These are phyloP conservation scores for Nemotelus nigrinus DNA, from an alignment of 2,888 invertebrate genomes.

Conservation along the genomic window DNA sequence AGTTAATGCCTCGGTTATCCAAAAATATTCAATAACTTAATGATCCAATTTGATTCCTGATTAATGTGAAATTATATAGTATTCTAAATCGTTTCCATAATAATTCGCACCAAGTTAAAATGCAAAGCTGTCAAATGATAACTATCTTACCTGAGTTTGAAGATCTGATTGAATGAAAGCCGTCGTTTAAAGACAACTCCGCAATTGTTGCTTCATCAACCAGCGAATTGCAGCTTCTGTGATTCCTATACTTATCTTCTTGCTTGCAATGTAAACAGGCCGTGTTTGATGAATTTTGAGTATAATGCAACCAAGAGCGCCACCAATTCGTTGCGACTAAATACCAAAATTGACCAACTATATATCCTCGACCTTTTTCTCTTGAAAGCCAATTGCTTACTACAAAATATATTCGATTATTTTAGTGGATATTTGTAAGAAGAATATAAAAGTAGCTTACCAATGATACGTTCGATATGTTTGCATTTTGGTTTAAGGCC, in stretches of 20 bases:
- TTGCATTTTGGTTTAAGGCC: slow-evolving; percentile 83
- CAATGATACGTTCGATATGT: slow-evolving; percentile 83
- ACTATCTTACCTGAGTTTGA: no score
- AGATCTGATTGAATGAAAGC: slow-evolving; percentile 62
- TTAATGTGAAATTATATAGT: no score
- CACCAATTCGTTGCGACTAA: slow-evolving; percentile 88
- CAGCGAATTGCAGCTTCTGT: slow-evolving; percentile 47
- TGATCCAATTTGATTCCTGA: no score
- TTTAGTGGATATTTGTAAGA: no score
- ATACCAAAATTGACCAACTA: slow-evolving; percentile 90
- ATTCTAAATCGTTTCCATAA: no score
- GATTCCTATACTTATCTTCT: slow-evolving; percentile 32
- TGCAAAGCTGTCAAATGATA: no score
- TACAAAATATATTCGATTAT: slow-evolving; percentile 54
- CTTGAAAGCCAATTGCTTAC: slow-evolving; percentile 84
- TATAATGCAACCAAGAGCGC: slow-evolving; percentile 80
- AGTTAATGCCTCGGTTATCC: no score
- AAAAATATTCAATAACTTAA: no score
- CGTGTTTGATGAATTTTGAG: slow-evolving; percentile 65
- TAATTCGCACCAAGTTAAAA: no score
- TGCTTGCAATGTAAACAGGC: slow-evolving; percentile 66
- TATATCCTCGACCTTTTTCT: slow-evolving; percentile 78
- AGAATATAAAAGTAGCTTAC: slow-evolving; percentile 59
- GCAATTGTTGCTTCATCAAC: slow-evolving; percentile 72
- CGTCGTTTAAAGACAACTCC: slow-evolving; percentile 63